These are phyloP conservation scores for Gisinianus flammeolus DNA, from an alignment of 2,888 invertebrate species.

Conservation along the genomic window DNA sequence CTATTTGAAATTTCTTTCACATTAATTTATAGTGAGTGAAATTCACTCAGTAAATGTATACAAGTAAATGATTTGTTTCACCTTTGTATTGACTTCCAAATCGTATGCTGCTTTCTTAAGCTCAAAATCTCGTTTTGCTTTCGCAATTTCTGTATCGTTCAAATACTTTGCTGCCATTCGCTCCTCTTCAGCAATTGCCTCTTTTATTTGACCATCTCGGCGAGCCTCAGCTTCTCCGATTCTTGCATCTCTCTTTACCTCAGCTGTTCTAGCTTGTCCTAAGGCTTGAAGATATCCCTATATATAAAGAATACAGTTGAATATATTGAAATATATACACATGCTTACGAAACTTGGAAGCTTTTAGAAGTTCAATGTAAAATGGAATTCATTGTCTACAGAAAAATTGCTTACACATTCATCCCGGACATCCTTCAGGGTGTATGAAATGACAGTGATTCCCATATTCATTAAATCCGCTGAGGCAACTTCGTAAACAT, in stretches of 20 bases:
- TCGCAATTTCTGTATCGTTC: constrained; percentile 97
- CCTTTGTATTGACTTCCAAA: constrained; percentile 93
- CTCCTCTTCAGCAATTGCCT: constrained; percentile 95
- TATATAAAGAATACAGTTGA: not conserved
- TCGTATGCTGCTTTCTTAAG: constrained; percentile 97
- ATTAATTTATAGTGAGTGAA: no score
- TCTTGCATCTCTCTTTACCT: constrained; percentile 92
- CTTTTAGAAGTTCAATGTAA: not conserved
- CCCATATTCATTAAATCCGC: constrained; percentile 96
- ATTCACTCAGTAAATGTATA: no score
- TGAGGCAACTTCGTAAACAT: constrained; percentile 92
- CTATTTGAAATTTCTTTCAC: no score
- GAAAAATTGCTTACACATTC: constrained; percentile 77
- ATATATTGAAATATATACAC: no score
- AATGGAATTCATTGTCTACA: not conserved
- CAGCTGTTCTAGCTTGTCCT: constrained; percentile 72
- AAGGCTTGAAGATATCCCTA: constrained; percentile 37
- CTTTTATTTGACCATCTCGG: constrained; percentile 88
- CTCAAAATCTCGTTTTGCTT: constrained; percentile 95
- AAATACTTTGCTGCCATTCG: constrained; percentile 83
- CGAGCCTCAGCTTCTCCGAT: constrained; percentile 97
- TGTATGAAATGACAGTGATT: constrained; percentile 93
- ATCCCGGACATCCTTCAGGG: constrained; percentile 90
- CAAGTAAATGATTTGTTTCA: constrained; percentile 63
- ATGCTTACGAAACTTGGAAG: no score